Percentiles rank a stretch among this genome's conserved stretches.
phyloP scores from a whole-genome alignment of 2,888 invertebrate genomes.

The Andrena fulva region DNA sequence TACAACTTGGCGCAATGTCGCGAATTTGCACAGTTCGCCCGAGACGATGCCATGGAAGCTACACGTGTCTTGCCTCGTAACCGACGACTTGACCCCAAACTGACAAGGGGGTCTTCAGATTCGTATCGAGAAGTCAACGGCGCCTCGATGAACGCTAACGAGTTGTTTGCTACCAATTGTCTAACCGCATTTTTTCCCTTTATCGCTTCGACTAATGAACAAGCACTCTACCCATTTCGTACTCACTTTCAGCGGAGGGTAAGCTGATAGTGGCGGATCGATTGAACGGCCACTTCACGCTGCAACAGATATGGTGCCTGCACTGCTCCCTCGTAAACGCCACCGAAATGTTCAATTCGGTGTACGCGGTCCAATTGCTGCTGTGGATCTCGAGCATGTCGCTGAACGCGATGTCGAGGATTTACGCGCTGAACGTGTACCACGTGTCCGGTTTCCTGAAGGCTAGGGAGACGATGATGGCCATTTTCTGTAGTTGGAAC shows the following conservation, averaged over 20 bases:
- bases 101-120: background rate
- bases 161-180: background rate
- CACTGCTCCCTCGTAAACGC: slow-evolving; percentile 71
- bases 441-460: slow-evolving; percentile 28
- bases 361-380: slow-evolving; percentile 69
- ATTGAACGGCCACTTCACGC: slow-evolving; percentile 41
- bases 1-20: background rate
- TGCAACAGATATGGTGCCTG: slow-evolving; percentile 74
- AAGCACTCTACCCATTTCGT: slow-evolving; percentile 7
- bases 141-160: background rate
- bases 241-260: slow-evolving; percentile 29
- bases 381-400: slow-evolving; percentile 72
- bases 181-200: background rate
- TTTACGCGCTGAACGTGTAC: slow-evolving; percentile 68
- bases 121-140: background rate
- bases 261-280: slow-evolving; percentile 51
- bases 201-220: too few relatives aligned
- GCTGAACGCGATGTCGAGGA: slow-evolving; percentile 71
- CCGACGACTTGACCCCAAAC: background rate
- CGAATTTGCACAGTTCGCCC: slow-evolving; percentile 13
- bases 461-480: slow-evolving; percentile 66
- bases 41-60: background rate
- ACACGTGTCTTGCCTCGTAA: background rate
- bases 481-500: slow-evolving; percentile 58
- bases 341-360: slow-evolving; percentile 71